Conservation (phyloP, 2,888 invertebrate genomes). For the Trichogramma dendrolimi region DNA sequence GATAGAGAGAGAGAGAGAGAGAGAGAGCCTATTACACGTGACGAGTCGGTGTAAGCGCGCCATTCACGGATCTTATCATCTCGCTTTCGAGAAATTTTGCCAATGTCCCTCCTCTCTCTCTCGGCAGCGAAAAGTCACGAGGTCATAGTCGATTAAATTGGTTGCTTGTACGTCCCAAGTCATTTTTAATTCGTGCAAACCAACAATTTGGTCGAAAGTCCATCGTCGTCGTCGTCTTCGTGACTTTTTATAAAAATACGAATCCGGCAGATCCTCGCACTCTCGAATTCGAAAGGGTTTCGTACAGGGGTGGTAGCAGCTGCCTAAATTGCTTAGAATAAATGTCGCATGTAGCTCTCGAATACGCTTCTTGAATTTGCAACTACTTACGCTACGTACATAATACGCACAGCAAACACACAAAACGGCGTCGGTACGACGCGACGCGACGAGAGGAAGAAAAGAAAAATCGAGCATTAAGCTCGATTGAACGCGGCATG, state of each 20-base stretch:
- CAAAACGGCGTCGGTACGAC: no score
- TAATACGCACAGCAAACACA: no score
- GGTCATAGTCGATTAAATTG: not conserved
- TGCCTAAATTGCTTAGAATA: no score
- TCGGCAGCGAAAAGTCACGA: conserved; percentile 14
- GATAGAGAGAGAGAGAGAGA: not conserved
- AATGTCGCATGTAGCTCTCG: no score
- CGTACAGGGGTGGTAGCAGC: no score
- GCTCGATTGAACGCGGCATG: no score
- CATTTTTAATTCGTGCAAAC: not conserved
- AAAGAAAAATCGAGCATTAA: no score
- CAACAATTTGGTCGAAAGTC: not conserved
- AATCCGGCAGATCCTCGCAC: not conserved
- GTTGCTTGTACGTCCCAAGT: no score
- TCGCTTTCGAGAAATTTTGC: conserved; percentile 18
- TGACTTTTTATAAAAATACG: not conserved
- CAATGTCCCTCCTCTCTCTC: not conserved
- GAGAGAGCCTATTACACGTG: conserved; percentile 19
- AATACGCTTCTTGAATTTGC: no score
- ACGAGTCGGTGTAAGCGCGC: not conserved
- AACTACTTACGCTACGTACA: no score
- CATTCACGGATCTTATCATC: conserved; percentile 17
- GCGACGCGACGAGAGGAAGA: no score
- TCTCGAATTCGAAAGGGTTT: no score
- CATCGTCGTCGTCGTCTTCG: not conserved